phyloP scores from a whole-genome alignment of 1,140 invertebrate species.

The Brachionus rotundiformis region DNA sequence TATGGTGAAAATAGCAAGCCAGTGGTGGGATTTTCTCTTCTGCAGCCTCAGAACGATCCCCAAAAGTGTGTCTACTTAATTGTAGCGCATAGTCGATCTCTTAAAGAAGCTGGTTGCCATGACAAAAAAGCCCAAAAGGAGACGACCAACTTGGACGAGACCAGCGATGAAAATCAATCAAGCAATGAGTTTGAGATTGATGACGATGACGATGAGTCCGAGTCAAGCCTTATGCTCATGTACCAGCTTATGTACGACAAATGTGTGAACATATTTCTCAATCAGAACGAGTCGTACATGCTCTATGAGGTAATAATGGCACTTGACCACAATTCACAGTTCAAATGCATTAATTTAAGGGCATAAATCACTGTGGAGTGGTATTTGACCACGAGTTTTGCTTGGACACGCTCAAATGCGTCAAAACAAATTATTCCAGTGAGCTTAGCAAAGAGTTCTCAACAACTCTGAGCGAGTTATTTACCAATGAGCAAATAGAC shows the following conservation, averaged over 20 bases:
- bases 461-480: not conserved
- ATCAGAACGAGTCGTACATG: not conserved
- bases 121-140: not conserved
- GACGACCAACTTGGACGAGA: not conserved
- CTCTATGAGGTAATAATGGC: slow-evolving; percentile 5
- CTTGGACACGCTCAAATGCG: not conserved
- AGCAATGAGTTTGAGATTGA: slow-evolving; percentile 31
- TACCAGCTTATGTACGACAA: slow-evolving; percentile 15
- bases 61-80: slow-evolving; percentile 40
- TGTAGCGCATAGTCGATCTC: slow-evolving; percentile 13
- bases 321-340: not conserved
- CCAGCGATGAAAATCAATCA: not conserved
- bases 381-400: slow-evolving; percentile 20
- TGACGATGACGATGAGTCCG: slow-evolving; percentile 17
- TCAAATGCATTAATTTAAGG: not conserved
- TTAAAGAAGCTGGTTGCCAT: not conserved
- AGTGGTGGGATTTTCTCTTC: slow-evolving; percentile 18
- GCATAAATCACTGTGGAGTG: not conserved
- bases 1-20: slow-evolving; percentile 49
- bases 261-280: not conserved
- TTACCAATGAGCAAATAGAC: not conserved
- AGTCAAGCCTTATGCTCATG: slow-evolving; percentile 17
- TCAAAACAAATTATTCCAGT: slow-evolving; percentile 17
- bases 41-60: slow-evolving; percentile 41
- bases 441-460: not conserved